Evolutionary conservation across 92 coral and sea anemone species (phyloP).

Genomic region (Umimayanthus chanpuru): DNA sequence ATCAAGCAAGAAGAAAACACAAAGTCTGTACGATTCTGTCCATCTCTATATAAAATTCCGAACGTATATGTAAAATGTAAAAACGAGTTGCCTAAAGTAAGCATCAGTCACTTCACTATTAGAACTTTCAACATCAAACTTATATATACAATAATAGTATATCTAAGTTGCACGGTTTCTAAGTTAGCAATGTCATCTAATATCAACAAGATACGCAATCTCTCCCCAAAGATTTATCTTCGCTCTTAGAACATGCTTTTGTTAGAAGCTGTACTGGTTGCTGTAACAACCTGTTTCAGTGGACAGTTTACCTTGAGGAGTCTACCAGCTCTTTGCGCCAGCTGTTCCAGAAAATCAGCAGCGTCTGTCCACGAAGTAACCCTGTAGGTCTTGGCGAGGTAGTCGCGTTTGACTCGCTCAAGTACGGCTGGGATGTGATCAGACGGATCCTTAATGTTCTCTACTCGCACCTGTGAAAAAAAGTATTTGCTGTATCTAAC

Average conservation of each 20-base stretch:
- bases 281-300: too few relatives aligned
- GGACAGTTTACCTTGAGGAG: conserved; percentile 76
- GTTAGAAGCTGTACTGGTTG: background rate
- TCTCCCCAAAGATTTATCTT: background rate
- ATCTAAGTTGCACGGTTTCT: background rate
- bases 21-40: background rate
- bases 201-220: too few relatives aligned
- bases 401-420: conserved; percentile 86
- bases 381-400: conserved; percentile 87
- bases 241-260: background rate
- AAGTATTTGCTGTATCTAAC: too few relatives aligned
- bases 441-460: conserved; percentile 92
- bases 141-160: too few relatives aligned
- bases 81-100: too few relatives aligned
- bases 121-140: background rate
- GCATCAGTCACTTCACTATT: background rate
- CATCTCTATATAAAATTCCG: background rate
- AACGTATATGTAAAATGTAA: background rate
- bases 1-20: background rate
- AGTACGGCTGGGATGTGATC: conserved; percentile 87
- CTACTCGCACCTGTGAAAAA: conserved; percentile 84
- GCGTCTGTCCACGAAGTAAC: conserved; percentile 78
- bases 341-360: conserved; percentile 83
- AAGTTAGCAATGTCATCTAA: too few relatives aligned
- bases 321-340: conserved; percentile 86